phyloP scores from a whole-genome alignment of 2,888 invertebrate species.

The Hirtodrosophila confusa region DNA sequence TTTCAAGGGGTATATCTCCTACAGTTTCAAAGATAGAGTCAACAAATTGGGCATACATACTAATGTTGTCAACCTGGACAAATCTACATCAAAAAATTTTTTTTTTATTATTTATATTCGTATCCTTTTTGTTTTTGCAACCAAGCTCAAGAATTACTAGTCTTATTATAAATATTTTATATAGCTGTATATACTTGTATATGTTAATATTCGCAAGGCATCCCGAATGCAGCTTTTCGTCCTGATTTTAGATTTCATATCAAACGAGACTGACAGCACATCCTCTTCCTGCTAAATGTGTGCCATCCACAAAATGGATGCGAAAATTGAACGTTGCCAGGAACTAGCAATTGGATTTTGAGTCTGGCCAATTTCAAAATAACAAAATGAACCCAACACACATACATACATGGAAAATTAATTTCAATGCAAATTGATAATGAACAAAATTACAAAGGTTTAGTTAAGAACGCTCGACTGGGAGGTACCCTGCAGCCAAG shows the following conservation, averaged over 20 bases:
- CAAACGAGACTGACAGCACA: not conserved
- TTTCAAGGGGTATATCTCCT: no score
- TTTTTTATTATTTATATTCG: no score
- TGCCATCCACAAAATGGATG: not conserved
- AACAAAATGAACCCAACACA: slow-evolving; percentile 1
- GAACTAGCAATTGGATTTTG: slow-evolving; percentile 18
- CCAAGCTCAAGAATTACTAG: no score
- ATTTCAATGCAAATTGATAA: slow-evolving; percentile 51
- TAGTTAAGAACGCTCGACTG: not conserved
- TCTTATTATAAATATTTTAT: not conserved
- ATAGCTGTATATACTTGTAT: no score
- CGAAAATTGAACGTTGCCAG: slow-evolving; percentile 1
- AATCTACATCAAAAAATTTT: no score
- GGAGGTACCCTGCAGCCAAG: not conserved
- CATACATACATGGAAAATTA: slow-evolving; percentile 7
- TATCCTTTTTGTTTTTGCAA: no score
- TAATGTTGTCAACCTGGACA: no score
- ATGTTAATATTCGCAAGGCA: no score
- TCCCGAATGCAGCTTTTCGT: no score
- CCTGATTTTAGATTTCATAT: not conserved
- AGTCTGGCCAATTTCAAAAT: slow-evolving; percentile 5
- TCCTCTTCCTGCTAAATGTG: not conserved
- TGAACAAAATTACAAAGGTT: slow-evolving; percentile 6
- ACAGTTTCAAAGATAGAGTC: no score
- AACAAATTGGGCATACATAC: no score